These are phyloP conservation scores for Enteromius fasciolatus DNA, from an alignment of 2,797 vertebrate genomes.

Conservation along the genomic window DNA sequence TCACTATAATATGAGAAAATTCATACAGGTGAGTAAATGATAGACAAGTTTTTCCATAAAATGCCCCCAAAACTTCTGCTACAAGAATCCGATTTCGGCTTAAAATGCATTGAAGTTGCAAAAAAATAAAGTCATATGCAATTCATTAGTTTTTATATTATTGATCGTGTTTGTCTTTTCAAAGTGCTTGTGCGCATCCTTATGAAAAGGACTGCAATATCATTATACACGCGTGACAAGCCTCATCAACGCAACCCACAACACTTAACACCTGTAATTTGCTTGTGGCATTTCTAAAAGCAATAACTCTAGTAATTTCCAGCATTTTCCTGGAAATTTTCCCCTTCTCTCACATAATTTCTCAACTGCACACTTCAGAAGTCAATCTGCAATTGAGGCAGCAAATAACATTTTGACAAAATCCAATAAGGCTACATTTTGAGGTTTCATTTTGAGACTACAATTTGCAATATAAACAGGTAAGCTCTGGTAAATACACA, in stretches of 20 bases:
- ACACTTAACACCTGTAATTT: constrained; percentile 24
- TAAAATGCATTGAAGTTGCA: too few species aligned
- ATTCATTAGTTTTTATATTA: too few species aligned
- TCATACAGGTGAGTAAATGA: too few species aligned
- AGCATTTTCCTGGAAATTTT: not conserved
- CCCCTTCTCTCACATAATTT: constrained; percentile 2
- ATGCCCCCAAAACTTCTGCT: too few species aligned
- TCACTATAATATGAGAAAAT: too few species aligned
- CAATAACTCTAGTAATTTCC: not conserved
- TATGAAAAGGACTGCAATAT: not conserved
- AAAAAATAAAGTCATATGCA: too few species aligned
- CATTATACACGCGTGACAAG: not conserved
- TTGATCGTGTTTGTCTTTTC: not conserved
- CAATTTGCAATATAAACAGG: constrained; percentile 33
- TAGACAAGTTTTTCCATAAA: too few species aligned
- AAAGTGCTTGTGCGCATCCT: not conserved
- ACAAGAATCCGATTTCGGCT: too few species aligned
- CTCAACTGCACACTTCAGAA: constrained; percentile 31
- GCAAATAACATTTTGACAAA: constrained; percentile 27
- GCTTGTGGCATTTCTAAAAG: not conserved
- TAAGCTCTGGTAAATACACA: not conserved
- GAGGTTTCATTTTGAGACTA: constrained; percentile 29
- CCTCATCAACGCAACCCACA: not conserved
- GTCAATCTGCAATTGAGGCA: constrained; percentile 23
- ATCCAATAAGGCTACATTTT: constrained; percentile 26